phyloP scores from a whole-genome alignment of 2,113 vertebrate species.

The Paramisgurnus dabryanus region DNA sequence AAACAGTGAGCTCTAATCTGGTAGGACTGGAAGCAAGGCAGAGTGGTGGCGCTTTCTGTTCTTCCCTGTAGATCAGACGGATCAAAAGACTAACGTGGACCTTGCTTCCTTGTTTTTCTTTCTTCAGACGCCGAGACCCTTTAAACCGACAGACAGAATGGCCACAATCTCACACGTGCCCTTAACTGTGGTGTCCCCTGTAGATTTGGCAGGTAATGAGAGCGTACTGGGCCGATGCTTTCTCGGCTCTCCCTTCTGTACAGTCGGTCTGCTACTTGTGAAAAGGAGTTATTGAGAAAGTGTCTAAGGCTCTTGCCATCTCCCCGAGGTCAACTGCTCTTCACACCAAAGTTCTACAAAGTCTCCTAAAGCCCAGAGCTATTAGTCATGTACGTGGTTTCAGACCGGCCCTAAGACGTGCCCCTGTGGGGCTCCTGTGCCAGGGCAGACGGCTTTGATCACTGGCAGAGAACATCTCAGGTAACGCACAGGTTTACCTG shows the following conservation, averaged over 20 bases:
- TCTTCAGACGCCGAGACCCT: slow-evolving; percentile 28
- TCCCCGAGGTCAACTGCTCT: slow-evolving; percentile 33
- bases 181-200: not conserved
- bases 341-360: slow-evolving; percentile 47
- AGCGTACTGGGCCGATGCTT: not conserved
- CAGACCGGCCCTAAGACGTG: slow-evolving; percentile 21
- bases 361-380: slow-evolving; percentile 33
- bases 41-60: slow-evolving; percentile 28
- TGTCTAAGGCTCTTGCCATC: not conserved
- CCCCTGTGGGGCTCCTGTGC: slow-evolving; percentile 25
- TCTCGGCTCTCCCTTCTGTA: not conserved
- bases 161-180: slow-evolving; percentile 2
- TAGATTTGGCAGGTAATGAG: slow-evolving; percentile 18
- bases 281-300: slow-evolving; percentile 17
- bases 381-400: slow-evolving; percentile 41
- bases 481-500: slow-evolving; percentile 30
- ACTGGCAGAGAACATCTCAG: slow-evolving; percentile 51
- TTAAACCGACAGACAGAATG: slow-evolving; percentile 43
- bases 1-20: slow-evolving; percentile 51
- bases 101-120: slow-evolving; percentile 20
- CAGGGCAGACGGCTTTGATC: slow-evolving; percentile 22
- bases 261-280: not conserved
- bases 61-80: not conserved
- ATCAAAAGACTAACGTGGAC: slow-evolving; percentile 45
- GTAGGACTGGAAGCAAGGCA: slow-evolving; percentile 28